Percentiles rank a stretch among this genome's conserved stretches.
Conservation (phyloP, 2,888 invertebrate species). For the Dione vanillae region DNA sequence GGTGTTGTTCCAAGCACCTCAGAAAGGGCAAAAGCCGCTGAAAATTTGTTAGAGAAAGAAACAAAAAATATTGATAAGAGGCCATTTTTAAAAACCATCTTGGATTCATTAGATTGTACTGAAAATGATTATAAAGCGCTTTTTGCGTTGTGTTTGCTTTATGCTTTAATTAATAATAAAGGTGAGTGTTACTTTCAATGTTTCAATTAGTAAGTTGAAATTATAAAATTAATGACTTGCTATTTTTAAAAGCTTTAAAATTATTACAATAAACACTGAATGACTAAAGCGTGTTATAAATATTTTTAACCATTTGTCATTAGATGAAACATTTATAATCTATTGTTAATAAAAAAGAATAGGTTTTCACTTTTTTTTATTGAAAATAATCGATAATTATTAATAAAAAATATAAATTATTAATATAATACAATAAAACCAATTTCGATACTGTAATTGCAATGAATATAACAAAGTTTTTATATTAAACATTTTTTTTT, state of each 20-base stretch:
- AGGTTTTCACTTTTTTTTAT: neutral
- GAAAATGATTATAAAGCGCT: slow-evolving; percentile 98
- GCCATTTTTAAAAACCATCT: slow-evolving; percentile 95
- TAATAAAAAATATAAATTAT: no score
- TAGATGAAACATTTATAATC: no score
- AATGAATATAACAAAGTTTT: slow-evolving; percentile 35
- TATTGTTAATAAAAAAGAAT: neutral
- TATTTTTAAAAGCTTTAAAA: no score
- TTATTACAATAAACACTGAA: no score
- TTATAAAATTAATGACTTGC: no score
- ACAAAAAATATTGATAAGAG: slow-evolving; percentile 83
- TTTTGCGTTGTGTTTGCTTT: slow-evolving; percentile 95
- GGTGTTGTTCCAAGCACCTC: slow-evolving; percentile 57
- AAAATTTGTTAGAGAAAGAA: slow-evolving; percentile 68
- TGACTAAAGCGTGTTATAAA: no score
- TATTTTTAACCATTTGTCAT: no score
- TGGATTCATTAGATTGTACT: slow-evolving; percentile 93
- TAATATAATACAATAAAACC: neutral
- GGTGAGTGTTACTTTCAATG: slow-evolving; percentile 88
- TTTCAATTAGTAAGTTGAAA: no score
- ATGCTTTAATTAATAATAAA: slow-evolving; percentile 96
- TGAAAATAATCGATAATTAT: no score
- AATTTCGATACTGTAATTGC: neutral
- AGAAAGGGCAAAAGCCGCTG: slow-evolving; percentile 59
- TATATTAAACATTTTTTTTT: slow-evolving; percentile 52